phyloP scores from a whole-genome alignment of 2,113 vertebrate species.

The Oreocharis arfaki region DNA sequence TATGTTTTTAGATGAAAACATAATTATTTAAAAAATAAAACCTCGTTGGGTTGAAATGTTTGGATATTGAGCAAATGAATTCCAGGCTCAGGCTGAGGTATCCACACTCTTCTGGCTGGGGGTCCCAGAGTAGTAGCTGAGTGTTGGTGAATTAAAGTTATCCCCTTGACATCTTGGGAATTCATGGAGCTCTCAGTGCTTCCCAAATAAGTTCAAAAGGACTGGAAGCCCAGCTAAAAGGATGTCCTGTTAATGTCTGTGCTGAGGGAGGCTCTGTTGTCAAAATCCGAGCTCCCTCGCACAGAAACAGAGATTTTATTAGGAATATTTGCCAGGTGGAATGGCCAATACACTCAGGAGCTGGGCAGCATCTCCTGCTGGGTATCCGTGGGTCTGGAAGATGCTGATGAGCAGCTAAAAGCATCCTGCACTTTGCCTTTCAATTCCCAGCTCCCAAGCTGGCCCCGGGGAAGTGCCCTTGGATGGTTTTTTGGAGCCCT shows the following conservation, averaged over 20 bases:
- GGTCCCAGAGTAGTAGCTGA: neutral
- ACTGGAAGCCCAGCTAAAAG: neutral
- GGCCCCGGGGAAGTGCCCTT: neutral
- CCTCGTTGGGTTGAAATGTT: neutral
- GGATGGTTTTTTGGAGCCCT: fast-evolving
- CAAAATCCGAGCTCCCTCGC: neutral
- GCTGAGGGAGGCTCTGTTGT: neutral
- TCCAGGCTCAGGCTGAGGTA: neutral
- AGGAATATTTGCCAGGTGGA: neutral
- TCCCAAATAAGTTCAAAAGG: neutral
- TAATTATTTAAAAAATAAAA: neutral
- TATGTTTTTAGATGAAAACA: neutral
- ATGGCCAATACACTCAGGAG: fast-evolving
- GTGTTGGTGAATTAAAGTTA: neutral
- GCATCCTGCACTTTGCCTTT: neutral
- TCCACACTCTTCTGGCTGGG: neutral
- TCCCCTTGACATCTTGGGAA: neutral
- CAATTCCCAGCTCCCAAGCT: neutral
- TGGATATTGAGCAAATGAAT: neutral
- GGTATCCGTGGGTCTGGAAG: neutral
- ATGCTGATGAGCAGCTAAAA: neutral
- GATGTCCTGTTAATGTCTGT: fast-evolving
- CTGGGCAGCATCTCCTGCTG: neutral
- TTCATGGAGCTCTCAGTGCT: neutral
- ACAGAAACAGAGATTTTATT: neutral